phyloP scores from a whole-genome alignment of 2,113 vertebrate genomes.

The Neopipo cinnamomea region DNA sequence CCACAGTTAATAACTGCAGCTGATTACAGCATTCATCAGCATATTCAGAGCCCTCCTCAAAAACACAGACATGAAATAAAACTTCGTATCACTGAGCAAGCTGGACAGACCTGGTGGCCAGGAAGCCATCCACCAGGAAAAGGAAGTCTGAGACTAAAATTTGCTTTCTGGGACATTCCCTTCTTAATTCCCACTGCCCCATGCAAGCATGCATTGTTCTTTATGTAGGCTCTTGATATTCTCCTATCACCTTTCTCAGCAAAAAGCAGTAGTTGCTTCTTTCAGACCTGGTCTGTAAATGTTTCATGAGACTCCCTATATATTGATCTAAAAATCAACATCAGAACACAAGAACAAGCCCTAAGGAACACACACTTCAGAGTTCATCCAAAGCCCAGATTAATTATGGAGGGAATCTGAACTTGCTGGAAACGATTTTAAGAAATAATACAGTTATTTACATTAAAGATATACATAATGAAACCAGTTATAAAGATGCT shows the following conservation, averaged over 20 bases:
- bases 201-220: not conserved
- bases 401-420: not conserved
- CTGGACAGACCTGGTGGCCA: not conserved
- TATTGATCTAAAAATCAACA: conserved; percentile 7
- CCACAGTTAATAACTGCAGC: not conserved
- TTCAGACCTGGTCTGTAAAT: not conserved
- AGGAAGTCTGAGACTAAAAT: not conserved
- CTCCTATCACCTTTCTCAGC: not conserved
- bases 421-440: not conserved
- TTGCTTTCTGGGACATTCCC: not conserved
- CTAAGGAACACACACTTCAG: not conserved
- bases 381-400: not conserved
- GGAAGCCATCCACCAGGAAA: not conserved
- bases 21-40: not conserved
- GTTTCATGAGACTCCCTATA: not conserved
- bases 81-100: fast-evolving
- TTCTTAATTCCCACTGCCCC: not conserved
- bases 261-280: not conserved
- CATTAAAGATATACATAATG: not conserved
- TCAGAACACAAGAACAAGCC: not conserved
- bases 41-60: not conserved
- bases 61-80: not conserved
- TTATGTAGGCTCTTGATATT: not conserved
- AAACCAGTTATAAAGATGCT: not conserved
- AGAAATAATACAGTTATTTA: not conserved